Evolutionary conservation across 2,888 invertebrate species (phyloP).

Genomic region (Andrena camellia): DNA sequence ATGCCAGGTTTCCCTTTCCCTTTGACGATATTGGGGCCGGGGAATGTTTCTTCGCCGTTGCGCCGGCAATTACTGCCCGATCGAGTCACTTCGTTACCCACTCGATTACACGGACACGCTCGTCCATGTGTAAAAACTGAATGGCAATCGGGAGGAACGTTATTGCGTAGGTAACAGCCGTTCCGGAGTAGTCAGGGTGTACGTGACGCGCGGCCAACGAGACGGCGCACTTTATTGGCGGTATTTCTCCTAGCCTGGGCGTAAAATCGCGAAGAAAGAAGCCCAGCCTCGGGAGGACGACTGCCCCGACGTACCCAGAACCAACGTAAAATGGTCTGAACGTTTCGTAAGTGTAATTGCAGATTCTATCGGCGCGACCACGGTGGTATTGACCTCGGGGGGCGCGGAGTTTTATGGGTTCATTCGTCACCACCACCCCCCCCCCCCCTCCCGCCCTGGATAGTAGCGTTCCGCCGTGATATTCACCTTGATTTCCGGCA

Average conservation of each 20-base stretch:
- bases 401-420: slow-evolving; percentile 71
- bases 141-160: slow-evolving; percentile 6
- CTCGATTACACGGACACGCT: slow-evolving; percentile 32
- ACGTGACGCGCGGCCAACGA: slow-evolving; percentile 19
- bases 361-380: slow-evolving; percentile 64
- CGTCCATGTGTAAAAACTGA: slow-evolving; percentile 27
- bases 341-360: slow-evolving; percentile 71
- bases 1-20: neutral
- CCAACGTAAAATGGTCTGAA: slow-evolving; percentile 60
- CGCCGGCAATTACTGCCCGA: slow-evolving; percentile 33
- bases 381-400: slow-evolving; percentile 30
- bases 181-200: neutral
- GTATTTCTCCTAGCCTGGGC: slow-evolving; percentile 51
- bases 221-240: slow-evolving; percentile 58
- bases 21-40: neutral
- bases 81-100: slow-evolving; percentile 38
- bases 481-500: slow-evolving; percentile 54
- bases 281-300: slow-evolving; percentile 15
- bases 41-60: neutral
- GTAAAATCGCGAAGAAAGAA: slow-evolving; percentile 24
- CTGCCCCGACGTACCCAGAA: slow-evolving; percentile 30
- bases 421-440: slow-evolving; percentile 62
- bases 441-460: slow-evolving; percentile 12
- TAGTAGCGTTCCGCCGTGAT: slow-evolving; percentile 54
- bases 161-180: slow-evolving; percentile 7